Conservation (phyloP, 2,113 vertebrate genomes). For the Notarius quadriscutis region DNA sequence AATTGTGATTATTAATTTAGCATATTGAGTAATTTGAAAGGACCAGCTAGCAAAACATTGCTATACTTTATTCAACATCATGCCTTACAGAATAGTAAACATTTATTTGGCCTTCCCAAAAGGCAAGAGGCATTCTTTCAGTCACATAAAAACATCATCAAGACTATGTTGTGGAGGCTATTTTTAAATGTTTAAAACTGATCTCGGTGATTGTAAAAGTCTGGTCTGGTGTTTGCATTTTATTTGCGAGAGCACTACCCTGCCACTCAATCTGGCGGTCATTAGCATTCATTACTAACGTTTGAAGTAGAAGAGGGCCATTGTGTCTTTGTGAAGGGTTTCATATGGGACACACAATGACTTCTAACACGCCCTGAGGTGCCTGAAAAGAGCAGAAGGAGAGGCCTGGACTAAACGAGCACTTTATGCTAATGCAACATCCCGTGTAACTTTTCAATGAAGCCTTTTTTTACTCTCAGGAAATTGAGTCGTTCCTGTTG, state of each 20-base stretch:
- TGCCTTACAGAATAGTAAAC: background rate
- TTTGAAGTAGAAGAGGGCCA: slow-evolving; percentile 83
- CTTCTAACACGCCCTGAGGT: slow-evolving; percentile 75
- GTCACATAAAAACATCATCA: background rate
- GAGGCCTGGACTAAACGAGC: slow-evolving; percentile 69
- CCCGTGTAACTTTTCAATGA: slow-evolving; percentile 66
- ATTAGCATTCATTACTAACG: slow-evolving; percentile 90
- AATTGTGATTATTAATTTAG: background rate
- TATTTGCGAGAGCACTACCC: slow-evolving; percentile 71
- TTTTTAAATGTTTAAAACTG: slow-evolving; percentile 61
- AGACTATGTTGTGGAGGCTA: slow-evolving; percentile 15
- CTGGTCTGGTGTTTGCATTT: slow-evolving; percentile 69
- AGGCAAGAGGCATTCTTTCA: background rate
- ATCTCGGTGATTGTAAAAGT: slow-evolving; percentile 71
- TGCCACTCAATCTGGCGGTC: slow-evolving; percentile 84
- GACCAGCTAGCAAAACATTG: background rate
- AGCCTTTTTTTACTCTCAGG: slow-evolving; percentile 70
- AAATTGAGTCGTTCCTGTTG: slow-evolving; percentile 74
- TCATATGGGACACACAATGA: slow-evolving; percentile 77
- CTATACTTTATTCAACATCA: background rate
- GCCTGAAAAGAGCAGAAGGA: slow-evolving; percentile 65
- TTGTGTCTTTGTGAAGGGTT: slow-evolving; percentile 77
- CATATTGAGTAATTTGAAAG: background rate
- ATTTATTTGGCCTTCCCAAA: background rate
- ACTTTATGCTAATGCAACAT: slow-evolving; percentile 72